A percentile compares a stretch with the other conserved stretches of the same genome.
phyloP scores from a whole-genome alignment of 2,797 vertebrate genomes.

The Poecilia gillii region DNA sequence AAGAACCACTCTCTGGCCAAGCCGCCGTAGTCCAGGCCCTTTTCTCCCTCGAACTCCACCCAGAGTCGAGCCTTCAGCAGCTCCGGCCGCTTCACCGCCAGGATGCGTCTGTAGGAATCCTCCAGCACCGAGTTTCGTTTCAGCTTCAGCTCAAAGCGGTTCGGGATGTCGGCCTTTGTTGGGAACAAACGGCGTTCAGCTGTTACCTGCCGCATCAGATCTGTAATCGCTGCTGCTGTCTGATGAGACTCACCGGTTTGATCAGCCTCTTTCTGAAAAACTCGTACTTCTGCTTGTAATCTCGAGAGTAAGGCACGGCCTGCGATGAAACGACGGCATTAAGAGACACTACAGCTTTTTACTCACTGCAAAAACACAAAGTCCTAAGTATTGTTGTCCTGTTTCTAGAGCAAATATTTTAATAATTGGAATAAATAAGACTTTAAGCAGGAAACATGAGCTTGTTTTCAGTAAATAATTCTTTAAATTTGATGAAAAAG shows the following conservation, averaged over 20 bases:
- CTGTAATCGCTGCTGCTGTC: neutral
- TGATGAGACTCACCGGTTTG: slow-evolving; percentile 87
- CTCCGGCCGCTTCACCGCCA: slow-evolving; percentile 90
- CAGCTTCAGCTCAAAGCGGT: slow-evolving; percentile 95
- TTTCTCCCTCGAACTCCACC: slow-evolving; percentile 97
- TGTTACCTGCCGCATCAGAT: neutral
- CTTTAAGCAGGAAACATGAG: no score
- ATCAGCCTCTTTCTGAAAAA: slow-evolving; percentile 97
- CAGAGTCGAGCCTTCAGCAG: slow-evolving; percentile 95
- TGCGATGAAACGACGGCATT: slow-evolving; percentile 56
- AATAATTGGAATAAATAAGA: no score
- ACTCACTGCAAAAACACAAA: neutral
- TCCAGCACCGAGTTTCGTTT: slow-evolving; percentile 89
- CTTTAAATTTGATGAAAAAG: no score
- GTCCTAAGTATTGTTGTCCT: no score
- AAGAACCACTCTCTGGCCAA: slow-evolving; percentile 98
- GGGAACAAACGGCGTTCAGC: neutral
- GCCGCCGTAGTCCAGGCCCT: slow-evolving; percentile 95
- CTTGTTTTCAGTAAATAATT: no score
- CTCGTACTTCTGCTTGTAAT: slow-evolving; percentile 98
- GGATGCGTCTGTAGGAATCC: slow-evolving; percentile 93
- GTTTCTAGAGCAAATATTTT: no score
- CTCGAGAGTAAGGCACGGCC: slow-evolving; percentile 99
- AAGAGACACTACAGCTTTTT: neutral
- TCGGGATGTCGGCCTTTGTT: slow-evolving; percentile 92